Evolutionary conservation across 2,797 vertebrate species (phyloP).

Genomic region (Spinus pinus): DNA sequence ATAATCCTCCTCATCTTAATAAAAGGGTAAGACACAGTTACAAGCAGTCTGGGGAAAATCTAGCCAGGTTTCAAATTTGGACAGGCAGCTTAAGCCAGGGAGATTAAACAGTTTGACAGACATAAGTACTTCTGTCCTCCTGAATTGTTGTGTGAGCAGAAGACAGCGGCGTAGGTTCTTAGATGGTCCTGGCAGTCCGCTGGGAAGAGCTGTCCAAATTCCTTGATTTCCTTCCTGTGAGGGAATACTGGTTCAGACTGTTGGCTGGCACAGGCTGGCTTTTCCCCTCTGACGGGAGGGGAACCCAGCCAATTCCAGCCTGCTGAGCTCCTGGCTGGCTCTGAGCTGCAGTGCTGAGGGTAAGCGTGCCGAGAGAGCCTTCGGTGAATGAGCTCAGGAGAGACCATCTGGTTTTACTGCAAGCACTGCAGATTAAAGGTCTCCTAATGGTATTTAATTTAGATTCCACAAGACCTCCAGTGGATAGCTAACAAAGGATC

Average conservation of each 20-base stretch:
- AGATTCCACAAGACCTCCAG: constrained; percentile 29
- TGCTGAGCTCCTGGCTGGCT: background rate
- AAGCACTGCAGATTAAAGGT: constrained; percentile 40
- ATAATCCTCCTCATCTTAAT: constrained; percentile 57
- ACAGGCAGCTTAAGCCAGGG: background rate
- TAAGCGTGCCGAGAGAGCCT: background rate
- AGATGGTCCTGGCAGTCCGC: background rate
- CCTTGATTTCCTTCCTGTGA: constrained; percentile 23
- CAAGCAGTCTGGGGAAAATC: constrained; percentile 35
- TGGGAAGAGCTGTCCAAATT: background rate
- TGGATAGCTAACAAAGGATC: constrained; percentile 47
- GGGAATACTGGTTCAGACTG: background rate
- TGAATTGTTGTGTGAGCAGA: background rate
- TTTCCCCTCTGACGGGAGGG: background rate
- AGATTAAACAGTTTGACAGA: constrained; percentile 6
- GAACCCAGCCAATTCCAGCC: constrained; percentile 17
- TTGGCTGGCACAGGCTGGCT: background rate
- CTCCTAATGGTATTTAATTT: constrained; percentile 52
- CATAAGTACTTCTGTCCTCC: background rate
- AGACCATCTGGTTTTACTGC: constrained; percentile 39
- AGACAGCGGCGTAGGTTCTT: background rate
- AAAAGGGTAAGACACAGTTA: constrained; percentile 46
- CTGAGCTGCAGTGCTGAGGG: background rate
- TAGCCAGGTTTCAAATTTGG: constrained; percentile 1
- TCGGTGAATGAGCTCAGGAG: constrained; percentile 23